Conservation (phyloP, 2,797 vertebrate species). For the Coluber constrictor region DNA sequence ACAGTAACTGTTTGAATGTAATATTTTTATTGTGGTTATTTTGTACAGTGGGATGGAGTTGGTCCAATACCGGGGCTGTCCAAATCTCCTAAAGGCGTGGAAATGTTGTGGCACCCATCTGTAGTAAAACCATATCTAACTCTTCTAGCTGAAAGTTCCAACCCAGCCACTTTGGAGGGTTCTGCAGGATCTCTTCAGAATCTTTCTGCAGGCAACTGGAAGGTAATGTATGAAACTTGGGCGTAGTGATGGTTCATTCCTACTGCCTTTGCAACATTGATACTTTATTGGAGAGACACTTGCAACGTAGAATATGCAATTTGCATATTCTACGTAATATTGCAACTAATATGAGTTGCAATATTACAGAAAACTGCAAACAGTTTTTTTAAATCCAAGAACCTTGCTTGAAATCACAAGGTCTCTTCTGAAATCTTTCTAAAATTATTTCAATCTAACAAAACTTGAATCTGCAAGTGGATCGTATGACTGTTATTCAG, state of each 20-base stretch:
- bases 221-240: slow-evolving; percentile 73
- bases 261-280: neutral
- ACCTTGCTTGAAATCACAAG: neutral
- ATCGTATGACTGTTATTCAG: neutral
- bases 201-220: slow-evolving; percentile 97
- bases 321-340: neutral
- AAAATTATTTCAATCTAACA: neutral
- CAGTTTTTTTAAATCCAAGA: neutral
- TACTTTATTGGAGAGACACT: neutral
- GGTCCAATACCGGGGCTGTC: slow-evolving; percentile 95
- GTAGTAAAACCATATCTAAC: slow-evolving; percentile 97
- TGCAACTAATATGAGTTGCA: neutral
- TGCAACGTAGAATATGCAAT: neutral
- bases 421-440: neutral
- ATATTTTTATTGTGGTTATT: neutral
- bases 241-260: neutral
- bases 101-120: slow-evolving; percentile 96
- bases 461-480: neutral
- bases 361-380: neutral
- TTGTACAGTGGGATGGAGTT: slow-evolving; percentile 92
- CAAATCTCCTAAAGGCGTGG: slow-evolving; percentile 94
- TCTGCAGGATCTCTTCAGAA: slow-evolving; percentile 97
- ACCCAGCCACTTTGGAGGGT: slow-evolving; percentile 95
- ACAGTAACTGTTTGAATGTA: neutral
- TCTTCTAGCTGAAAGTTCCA: slow-evolving; percentile 95